phyloP scores from a whole-genome alignment of 1,140 invertebrate genomes.

The Lepidurus apus region DNA sequence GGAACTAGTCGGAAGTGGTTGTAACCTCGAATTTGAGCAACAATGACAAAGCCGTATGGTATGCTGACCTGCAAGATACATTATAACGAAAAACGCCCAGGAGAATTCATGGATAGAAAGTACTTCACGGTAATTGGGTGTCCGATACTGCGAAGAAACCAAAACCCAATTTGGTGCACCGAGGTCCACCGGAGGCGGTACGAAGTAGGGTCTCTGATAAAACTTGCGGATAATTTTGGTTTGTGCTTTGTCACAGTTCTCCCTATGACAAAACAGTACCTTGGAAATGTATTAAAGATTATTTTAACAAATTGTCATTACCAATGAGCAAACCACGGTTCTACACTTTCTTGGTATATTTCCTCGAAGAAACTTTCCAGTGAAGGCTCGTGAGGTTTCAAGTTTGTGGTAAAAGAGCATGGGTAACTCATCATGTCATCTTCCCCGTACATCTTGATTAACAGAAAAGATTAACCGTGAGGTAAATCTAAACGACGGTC shows the following conservation, averaged over 20 bases:
- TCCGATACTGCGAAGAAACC: conserved; percentile 22
- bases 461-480: not conserved
- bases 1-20: conserved; percentile 25
- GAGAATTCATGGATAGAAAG: not conserved
- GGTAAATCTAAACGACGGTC: not conserved
- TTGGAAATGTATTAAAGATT: not conserved
- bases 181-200: conserved; percentile 24
- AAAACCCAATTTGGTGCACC: conserved; percentile 30
- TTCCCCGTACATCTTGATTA: conserved; percentile 3
- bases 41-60: conserved; percentile 23
- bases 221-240: conserved; percentile 29
- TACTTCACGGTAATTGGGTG: conserved; percentile 11
- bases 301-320: not conserved
- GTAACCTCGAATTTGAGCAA: conserved; percentile 32
- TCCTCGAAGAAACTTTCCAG: conserved; percentile 25
- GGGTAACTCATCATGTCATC: conserved; percentile 6
- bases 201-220: conserved; percentile 31
- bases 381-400: not conserved
- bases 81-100: not conserved
- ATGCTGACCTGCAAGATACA: conserved; percentile 1
- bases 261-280: not conserved
- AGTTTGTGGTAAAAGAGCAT: conserved; percentile 24
- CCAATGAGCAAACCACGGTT: conserved; percentile 33
- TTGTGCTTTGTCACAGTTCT: conserved; percentile 27
- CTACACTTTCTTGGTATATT: not conserved